Evolutionary conservation across 1,140 invertebrate species (phyloP).

Genomic region (Aphaenogaster ashmeadi): DNA sequence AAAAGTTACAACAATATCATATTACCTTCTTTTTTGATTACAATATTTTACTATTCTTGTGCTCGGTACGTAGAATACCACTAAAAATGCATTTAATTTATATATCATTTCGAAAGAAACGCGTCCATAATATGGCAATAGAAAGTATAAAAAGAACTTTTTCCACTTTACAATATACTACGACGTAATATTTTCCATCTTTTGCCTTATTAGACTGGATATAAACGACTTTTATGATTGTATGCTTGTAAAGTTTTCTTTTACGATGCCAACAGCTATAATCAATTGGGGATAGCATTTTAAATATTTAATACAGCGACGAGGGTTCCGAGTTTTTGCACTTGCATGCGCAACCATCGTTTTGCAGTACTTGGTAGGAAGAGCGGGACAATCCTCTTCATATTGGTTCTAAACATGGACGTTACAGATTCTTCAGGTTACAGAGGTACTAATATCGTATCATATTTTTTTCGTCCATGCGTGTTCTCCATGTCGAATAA

Average conservation of each 20-base stretch:
- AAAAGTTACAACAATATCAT: too few relatives aligned
- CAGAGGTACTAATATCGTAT: not conserved
- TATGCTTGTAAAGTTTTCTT: not conserved
- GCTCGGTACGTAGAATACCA: too few relatives aligned
- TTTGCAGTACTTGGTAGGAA: not conserved
- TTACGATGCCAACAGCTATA: not conserved
- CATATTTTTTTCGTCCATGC: too few relatives aligned
- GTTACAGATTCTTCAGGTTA: not conserved
- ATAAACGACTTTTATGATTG: not conserved
- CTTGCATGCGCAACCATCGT: not conserved
- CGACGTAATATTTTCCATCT: not conserved
- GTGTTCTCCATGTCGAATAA: too few relatives aligned
- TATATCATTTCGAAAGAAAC: not conserved
- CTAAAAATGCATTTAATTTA: not conserved
- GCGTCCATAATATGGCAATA: not conserved
- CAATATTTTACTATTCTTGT: too few relatives aligned
- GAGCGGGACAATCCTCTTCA: not conserved
- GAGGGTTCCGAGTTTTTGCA: not conserved
- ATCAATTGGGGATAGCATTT: not conserved
- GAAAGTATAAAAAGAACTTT: not conserved
- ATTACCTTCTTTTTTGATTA: too few relatives aligned
- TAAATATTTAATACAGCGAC: slow-evolving; percentile 34
- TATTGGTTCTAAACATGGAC: not conserved
- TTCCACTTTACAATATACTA: not conserved
- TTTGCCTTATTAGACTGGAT: not conserved